Evolutionary conservation across 2,888 invertebrate genomes (phyloP).

Genomic region (Thymelicus acteon): DNA sequence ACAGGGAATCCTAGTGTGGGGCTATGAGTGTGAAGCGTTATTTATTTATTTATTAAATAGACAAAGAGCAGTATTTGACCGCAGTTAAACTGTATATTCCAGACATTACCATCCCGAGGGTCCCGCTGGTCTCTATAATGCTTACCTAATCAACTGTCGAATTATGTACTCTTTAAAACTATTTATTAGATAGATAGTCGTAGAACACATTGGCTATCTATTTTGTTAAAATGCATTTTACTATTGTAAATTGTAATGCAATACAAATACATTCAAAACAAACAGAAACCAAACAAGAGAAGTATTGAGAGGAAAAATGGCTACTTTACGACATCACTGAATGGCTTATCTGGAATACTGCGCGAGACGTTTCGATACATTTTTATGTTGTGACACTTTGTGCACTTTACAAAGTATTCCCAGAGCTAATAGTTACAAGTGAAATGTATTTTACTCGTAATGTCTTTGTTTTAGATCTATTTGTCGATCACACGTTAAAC

Average conservation of each 20-base stretch:
- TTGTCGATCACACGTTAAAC: not conserved
- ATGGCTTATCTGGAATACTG: not conserved
- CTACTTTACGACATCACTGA: constrained; percentile 8
- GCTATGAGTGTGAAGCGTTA: too few species aligned
- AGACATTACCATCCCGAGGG: too few species aligned
- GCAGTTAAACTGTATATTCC: too few species aligned
- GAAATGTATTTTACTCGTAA: not conserved
- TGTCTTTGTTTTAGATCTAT: not conserved
- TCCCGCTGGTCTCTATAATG: too few species aligned
- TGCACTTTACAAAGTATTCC: not conserved
- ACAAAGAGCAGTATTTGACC: too few species aligned
- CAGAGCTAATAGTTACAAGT: not conserved
- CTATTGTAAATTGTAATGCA: not conserved
- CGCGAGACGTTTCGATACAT: not conserved
- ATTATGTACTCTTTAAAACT: too few species aligned
- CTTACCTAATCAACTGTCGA: too few species aligned
- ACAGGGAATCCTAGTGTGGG: too few species aligned
- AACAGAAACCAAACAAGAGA: not conserved
- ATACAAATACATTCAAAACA: not conserved
- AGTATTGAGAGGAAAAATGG: not conserved
- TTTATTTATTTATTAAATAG: too few species aligned
- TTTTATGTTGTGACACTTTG: not conserved
- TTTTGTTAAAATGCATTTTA: not conserved
- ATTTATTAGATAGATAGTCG: too few species aligned
- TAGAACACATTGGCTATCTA: too few species aligned